phyloP scores from a whole-genome alignment of 2,797 vertebrate genomes.

The Myotis vivesi region DNA sequence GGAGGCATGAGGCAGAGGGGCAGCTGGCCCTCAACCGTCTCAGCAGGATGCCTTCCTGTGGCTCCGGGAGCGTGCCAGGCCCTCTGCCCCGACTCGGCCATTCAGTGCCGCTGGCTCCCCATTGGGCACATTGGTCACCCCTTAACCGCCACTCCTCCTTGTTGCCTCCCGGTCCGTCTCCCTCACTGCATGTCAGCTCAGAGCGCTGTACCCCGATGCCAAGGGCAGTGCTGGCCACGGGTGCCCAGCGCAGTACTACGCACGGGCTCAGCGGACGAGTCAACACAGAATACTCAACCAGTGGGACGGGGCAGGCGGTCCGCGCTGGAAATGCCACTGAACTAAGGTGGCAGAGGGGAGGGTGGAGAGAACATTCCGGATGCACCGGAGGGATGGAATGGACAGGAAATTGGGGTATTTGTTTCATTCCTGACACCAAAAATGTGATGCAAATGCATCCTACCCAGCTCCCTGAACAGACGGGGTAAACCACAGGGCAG shows the following conservation, averaged over 20 bases:
- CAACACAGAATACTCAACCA: accelerated
- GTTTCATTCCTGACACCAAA: background rate
- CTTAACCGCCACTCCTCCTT: accelerated
- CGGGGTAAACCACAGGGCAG: too few species aligned
- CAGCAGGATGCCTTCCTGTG: accelerated
- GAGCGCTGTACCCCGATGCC: background rate
- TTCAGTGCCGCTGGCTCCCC: background rate
- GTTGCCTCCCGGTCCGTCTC: background rate
- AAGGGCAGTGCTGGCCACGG: accelerated
- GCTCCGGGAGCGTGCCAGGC: accelerated
- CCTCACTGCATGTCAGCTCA: background rate
- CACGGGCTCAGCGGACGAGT: accelerated
- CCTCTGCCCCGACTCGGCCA: background rate
- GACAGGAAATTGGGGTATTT: accelerated
- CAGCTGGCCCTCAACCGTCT: background rate
- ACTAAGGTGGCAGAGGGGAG: background rate
- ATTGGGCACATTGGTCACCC: background rate
- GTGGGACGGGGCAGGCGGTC: accelerated
- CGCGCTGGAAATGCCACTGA: accelerated
- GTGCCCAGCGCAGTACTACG: accelerated
- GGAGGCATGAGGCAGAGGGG: background rate
- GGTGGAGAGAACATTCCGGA: accelerated
- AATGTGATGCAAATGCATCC: background rate
- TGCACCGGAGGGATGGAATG: accelerated
- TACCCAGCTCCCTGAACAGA: accelerated